Conservation (phyloP, 2,797 vertebrate species). For the Pogoniulus pusillus region DNA sequence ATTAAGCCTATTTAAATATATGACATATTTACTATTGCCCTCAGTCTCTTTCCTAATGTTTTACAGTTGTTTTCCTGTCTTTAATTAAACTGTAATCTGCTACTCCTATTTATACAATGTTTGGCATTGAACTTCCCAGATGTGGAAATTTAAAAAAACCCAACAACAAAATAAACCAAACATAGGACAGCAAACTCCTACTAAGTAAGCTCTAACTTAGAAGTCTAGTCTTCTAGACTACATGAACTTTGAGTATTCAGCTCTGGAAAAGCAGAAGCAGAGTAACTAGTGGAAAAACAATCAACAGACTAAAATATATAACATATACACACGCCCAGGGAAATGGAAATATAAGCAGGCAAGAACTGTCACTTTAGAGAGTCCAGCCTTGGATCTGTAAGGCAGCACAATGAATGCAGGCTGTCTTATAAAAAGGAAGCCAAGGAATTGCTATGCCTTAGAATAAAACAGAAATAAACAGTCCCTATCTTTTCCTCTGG, state of each 20-base stretch:
- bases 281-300: conserved; percentile 25
- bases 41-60: conserved; percentile 33
- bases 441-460: conserved; percentile 22
- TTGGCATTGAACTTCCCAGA: conserved; percentile 16
- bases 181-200: background rate
- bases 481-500: background rate
- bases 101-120: conserved; percentile 44
- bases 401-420: background rate
- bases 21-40: conserved; percentile 10
- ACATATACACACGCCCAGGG: background rate
- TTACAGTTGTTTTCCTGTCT: conserved; percentile 25
- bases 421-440: background rate
- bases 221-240: conserved; percentile 19
- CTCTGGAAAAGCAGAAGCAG: conserved; percentile 35
- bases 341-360: conserved; percentile 7
- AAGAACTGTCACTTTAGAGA: background rate
- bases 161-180: background rate
- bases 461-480: conserved; percentile 8
- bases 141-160: background rate
- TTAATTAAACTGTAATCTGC: conserved; percentile 33
- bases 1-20: background rate
- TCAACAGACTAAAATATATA: background rate
- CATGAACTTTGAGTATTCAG: background rate
- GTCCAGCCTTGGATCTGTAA: background rate
- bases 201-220: conserved; percentile 1